A percentile compares a stretch with the other conserved stretches of the same genome.
These are phyloP conservation scores for Anticlea derivata DNA, from an alignment of 2,888 invertebrate genomes.

Conservation along the genomic window DNA sequence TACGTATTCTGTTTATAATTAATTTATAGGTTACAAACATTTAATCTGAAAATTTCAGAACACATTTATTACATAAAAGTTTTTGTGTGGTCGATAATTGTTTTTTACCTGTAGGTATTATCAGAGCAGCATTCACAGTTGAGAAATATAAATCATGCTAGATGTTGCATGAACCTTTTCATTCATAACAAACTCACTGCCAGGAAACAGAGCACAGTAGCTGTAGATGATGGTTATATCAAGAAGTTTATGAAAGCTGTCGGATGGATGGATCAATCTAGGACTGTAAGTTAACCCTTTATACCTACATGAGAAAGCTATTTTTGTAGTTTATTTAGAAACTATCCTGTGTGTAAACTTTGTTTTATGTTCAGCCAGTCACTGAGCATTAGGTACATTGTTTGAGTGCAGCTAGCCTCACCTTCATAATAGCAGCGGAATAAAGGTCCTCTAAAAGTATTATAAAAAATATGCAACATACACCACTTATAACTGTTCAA, in stretches of 20 bases:
- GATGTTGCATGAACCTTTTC: slow-evolving; percentile 39
- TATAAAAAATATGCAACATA: no score
- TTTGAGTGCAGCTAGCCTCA: no score
- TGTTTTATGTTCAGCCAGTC: no score
- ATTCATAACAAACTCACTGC: slow-evolving; percentile 29
- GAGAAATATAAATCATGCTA: slow-evolving; percentile 47
- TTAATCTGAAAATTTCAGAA: not conserved
- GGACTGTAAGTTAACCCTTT: slow-evolving; percentile 68
- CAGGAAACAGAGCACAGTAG: slow-evolving; percentile 58
- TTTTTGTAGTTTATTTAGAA: no score
- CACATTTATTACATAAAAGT: slow-evolving; percentile 3
- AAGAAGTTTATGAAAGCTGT: slow-evolving; percentile 85
- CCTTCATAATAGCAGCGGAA: no score
- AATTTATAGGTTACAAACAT: no score
- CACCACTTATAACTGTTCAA: no score
- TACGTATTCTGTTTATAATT: not conserved
- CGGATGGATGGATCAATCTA: slow-evolving; percentile 82
- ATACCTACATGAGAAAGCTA: not conserved
- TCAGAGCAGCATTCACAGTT: slow-evolving; percentile 38
- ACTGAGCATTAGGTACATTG: no score
- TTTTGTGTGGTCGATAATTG: not conserved
- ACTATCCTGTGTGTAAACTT: no score
- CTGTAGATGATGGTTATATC: slow-evolving; percentile 76
- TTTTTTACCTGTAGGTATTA: slow-evolving; percentile 33
- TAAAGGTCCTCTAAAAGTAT: no score